Percentiles rank a stretch among this genome's conserved stretches.
phyloP scores from a whole-genome alignment of 2,113 vertebrate species.

The Macrotus californicus region DNA sequence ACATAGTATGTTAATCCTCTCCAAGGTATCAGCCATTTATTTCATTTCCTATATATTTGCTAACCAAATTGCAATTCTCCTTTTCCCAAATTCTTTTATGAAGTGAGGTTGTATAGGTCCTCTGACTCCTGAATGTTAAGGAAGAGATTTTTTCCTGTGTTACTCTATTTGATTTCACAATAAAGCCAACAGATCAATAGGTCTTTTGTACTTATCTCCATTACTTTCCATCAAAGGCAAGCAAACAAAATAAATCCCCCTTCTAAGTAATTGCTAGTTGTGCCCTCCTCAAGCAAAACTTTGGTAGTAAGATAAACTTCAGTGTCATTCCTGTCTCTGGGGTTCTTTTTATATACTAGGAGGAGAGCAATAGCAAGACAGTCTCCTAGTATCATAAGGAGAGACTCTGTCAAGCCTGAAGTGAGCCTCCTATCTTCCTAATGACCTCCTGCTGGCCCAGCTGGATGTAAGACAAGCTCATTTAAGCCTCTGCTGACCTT shows the following conservation, averaged over 20 bases:
- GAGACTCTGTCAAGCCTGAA: conserved; percentile 65
- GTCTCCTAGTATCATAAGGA: conserved; percentile 60
- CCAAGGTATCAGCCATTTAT: conserved; percentile 40
- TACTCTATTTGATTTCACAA: conserved; percentile 50
- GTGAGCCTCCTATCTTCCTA: conserved; percentile 61
- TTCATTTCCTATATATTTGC: conserved; percentile 49
- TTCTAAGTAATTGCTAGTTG: conserved; percentile 59
- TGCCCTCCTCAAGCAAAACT: conserved; percentile 61
- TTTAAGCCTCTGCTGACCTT: conserved; percentile 71
- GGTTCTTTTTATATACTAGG: conserved; percentile 61
- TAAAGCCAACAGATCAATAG: conserved; percentile 57
- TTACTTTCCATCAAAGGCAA: conserved; percentile 69
- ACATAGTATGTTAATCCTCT: conserved; percentile 48
- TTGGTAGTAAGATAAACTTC: conserved; percentile 70
- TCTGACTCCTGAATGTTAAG: conserved; percentile 38
- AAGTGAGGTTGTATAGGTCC: not conserved
- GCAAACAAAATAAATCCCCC: conserved; percentile 68
- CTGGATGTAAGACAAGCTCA: conserved; percentile 70
- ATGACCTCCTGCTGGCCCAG: conserved; percentile 69
- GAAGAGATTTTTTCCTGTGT: not conserved
- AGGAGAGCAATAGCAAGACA: conserved; percentile 66
- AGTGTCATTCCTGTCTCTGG: conserved; percentile 54
- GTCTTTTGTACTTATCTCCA: conserved; percentile 64
- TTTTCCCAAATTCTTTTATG: conserved; percentile 22
- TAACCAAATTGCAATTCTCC: not conserved